Base-by-base conservation (phyloP, 2,888 invertebrate genomes). In the Chelonus formosanus region DNA sequence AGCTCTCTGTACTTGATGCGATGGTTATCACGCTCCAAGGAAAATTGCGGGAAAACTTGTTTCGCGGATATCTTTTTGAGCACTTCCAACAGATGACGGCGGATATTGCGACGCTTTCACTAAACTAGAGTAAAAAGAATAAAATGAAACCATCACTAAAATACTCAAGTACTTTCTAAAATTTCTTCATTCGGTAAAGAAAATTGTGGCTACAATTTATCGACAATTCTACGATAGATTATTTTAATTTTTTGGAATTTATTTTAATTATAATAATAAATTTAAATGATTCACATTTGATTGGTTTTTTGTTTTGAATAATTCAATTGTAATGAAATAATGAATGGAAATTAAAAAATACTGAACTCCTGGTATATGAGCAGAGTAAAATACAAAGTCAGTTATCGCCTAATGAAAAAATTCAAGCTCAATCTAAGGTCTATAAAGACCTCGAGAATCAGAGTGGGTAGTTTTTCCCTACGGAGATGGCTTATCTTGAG, bases 321-420 rank as follows among this genome's bases (percentile, higher is more conserved):
- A 20, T 20, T 20, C 20, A 20, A 20, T 20, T 20, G 20, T 20
- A 20, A 20, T 20, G 2, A 20, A 20, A 1, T 20, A 20, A 20
- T 20, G 1, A 20, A 20, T 20, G 20, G 20, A 20, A 20, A 20
- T 20, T 20, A 20, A 20, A 2, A 20, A 20, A 20, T 20, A 20
- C 2, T 20, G 48, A 48, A 0, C 48, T 48, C n/a, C 5, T 31
- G 52, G 32, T 52, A 52, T 32, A 32, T 8, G 32, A 52, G 52
- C 32, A 31, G 4, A 8, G 52, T 34, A 52, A 8, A 52, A 52
- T 8, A 32, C 52, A 70, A 75, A 73, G 74, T 70, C 76, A 79
- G 79, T 80, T 81, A 80, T 80, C 81, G 79, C 78, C 76, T 83
- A 81, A 83, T 82, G 82, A 81, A 83, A 82, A 75, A 74, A 73